These are phyloP conservation scores for Nyctibius bracteatus DNA, from an alignment of 2,113 vertebrate species.

Conservation along the genomic window DNA sequence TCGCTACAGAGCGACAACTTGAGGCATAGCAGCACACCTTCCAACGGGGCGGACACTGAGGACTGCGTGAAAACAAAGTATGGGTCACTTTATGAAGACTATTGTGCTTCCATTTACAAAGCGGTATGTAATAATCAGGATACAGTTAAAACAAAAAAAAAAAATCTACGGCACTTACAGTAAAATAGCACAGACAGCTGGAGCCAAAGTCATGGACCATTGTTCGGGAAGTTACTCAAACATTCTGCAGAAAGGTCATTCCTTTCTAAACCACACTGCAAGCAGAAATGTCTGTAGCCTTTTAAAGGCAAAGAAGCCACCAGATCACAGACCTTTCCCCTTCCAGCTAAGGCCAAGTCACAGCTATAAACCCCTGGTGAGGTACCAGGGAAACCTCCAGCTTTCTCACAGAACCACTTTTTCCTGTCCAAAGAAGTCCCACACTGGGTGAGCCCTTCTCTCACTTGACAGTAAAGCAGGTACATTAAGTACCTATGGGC, in stretches of 20 bases:
- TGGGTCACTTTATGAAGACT: neutral
- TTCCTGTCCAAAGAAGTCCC: neutral
- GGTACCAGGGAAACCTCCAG: neutral
- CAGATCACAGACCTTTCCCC: neutral
- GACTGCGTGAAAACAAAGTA: neutral
- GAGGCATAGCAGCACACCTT: neutral
- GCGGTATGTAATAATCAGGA: neutral
- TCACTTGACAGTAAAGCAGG: neutral
- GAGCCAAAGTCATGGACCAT: neutral
- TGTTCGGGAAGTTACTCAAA: rapidly evolving
- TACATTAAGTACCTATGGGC: neutral
- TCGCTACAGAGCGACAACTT: rapidly evolving
- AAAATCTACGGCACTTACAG: neutral
- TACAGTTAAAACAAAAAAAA: neutral
- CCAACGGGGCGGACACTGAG: rapidly evolving
- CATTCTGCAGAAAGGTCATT: neutral
- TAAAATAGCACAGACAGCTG: neutral
- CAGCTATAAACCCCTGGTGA: neutral
- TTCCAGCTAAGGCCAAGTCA: neutral
- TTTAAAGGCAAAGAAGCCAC: neutral
- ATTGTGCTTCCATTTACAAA: neutral
- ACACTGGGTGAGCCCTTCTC: neutral
- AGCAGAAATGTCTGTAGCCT: neutral
- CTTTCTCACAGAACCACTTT: neutral
- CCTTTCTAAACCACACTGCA: neutral